Evolutionary conservation across 1,140 invertebrate genomes (phyloP), one percentile per base, ranked within the genome.

Genomic region (Drosophila azteca): DNA sequence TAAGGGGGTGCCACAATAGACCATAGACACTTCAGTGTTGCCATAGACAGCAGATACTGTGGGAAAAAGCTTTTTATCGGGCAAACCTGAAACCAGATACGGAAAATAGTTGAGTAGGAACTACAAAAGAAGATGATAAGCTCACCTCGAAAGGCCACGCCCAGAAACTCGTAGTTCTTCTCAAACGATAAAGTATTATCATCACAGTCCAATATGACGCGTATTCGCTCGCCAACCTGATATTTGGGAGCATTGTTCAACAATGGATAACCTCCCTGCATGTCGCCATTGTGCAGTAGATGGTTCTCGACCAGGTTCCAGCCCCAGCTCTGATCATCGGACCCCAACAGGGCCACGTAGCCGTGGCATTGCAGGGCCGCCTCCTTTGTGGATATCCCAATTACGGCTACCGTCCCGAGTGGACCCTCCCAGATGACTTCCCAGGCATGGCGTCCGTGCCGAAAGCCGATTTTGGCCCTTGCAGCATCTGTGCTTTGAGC

Each of bases 11-110:
- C 98, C 98, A 75, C 99, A 93, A 92, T 99, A 99, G n/a, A 99
- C 97, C 98, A 99, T 99, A 24, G 98, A 99, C n/a, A 99, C 98
- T 94, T 99, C 98, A 31, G 98, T 99, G 92, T 99, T 99, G 68
- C 98, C 98, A 94, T 99, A 99, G 35, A 99, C 98, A 55, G 98
- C 98, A 61, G 98, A 99, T 64, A 99, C 97, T 66, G 98, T 97
- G 62, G 98, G 98, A 92, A 97, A 99, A 53, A 99, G 93, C 92
- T 95, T 97, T 92, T 97, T 98, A 91, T 97, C 96, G 71, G 98
- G 98, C 91, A 99, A 94, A 70, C 97, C 96, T 97, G 91, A 53
- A 94, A 94, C 41, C 68, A 77, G 53, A 39, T 5, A 60, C 53
- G n/a, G 46, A 73, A 45, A 67, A 66, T 62, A 43, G 24, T 1